Evolutionary conservation across 2,797 vertebrate genomes (phyloP), one percentile per base, ranked within the genome.

Genomic region (Melanotaenia parkinsoni): DNA sequence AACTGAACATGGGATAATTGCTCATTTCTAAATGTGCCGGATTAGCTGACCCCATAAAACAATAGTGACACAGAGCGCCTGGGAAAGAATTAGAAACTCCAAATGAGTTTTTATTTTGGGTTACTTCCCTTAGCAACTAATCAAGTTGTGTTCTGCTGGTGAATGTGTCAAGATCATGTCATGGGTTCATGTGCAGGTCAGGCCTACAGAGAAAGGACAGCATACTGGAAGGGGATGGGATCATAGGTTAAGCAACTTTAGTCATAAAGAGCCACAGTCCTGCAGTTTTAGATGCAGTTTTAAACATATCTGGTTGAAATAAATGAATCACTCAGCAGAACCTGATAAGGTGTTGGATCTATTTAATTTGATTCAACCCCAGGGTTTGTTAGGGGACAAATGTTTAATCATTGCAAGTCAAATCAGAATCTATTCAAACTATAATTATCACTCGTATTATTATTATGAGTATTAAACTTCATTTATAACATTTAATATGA

Each of bases 31-130:
- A 88, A 87, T 86, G 84, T 86, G 75, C 74, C 72, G 87, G 86
- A 91, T 92, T 90, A 90, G 88, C 81, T 89, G 89, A 92, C 90
- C 88, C 75, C 80, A 81, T 88, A 77, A 86, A 90, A 93, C 86
- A 90, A 89, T 86, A 77, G 79, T 70, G 74, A 65, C 83, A 78
- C 73, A 24, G 64, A 87, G 72, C 30, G 38, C 71, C 72, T 53
- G 24, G 79, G 72, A 84, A 87, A 81, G 67, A 85, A 85, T 80
- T 77, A 79, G 75, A 76, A 61, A 68, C 65, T 79, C 73, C 58
- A 89, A 92, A 90, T 91, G 1, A 89, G 84, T 79, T 89, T 88
- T 86, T 90, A 88, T 89, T 91, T 90, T 87, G 76, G 84, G 85
- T 80, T 70, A 83, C 75, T 81, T 85, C 70, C 71, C 84, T 86